Base-by-base conservation (phyloP, 2,888 invertebrate species). In the Latheticus oryzae region DNA sequence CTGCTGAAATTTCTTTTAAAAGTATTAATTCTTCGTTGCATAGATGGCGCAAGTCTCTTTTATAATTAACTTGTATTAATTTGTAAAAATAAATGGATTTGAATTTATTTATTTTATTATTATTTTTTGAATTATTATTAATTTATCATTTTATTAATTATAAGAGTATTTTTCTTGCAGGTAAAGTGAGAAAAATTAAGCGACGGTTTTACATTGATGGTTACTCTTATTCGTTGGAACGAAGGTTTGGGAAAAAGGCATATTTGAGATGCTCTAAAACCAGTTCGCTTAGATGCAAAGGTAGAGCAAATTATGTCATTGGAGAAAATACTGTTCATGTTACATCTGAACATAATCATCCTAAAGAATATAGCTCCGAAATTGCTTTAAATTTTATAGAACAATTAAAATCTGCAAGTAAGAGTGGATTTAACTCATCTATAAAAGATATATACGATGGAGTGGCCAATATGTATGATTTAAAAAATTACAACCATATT, bases 1-100 rank as follows among this genome's bases (percentile, higher is more conserved):
- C 73, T 1, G 61, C 59, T 12, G 73, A 73, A 53, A 65, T 76
- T 11, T 63, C 73, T 1, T 75, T 74, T 58, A 68, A 63, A 58
- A 71, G 70, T 1, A 63, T 76, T 8, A 70, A 70, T 58, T 75
- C 76, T 1, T 74, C 75, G 32, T 61, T 76, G 47, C 74, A 75
- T 43, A 67, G 76, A 53, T 76, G 76, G 75, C 61, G 73, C 26
- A 69, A 61, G n/a, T n/a, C n/a, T n/a, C n/a, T n/a, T n/a, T n/a
- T n/a, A n/a, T n/a, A n/a, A n/a, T n/a, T n/a, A n/a, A n/a, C n/a
- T n/a, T n/a, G n/a, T n/a, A n/a, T n/a, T n/a, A n/a, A n/a, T n/a
- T n/a, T n/a, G n/a, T n/a, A n/a, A n/a, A n/a, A n/a, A n/a, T n/a
- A n/a, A n/a, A n/a, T n/a, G n/a, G n/a, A n/a, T n/a, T n/a, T n/a